Conservation (phyloP, 2,888 invertebrate species). For the Meiosimyza decipiens region DNA sequence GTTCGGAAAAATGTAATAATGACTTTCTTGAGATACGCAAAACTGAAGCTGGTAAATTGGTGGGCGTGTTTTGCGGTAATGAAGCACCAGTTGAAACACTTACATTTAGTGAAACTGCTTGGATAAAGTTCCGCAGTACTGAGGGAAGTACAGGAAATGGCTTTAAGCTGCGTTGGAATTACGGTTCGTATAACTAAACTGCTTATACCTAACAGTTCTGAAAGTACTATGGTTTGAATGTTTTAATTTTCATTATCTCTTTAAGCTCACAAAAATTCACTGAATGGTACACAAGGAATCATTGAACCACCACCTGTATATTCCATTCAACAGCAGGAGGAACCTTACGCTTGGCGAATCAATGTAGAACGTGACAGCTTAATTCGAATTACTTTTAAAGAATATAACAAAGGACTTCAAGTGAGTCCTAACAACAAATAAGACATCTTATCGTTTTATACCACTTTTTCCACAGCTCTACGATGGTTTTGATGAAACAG, state of each 20-base stretch:
- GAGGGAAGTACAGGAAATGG: conserved; percentile 71
- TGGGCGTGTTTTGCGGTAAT: conserved; percentile 81
- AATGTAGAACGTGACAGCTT: conserved; percentile 46
- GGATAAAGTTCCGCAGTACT: conserved; percentile 82
- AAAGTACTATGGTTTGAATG: background rate
- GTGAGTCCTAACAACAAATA: conserved; percentile 46
- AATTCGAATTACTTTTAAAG: conserved; percentile 52
- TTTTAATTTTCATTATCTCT: background rate
- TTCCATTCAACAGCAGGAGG: conserved; percentile 47
- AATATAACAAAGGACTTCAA: conserved; percentile 56
- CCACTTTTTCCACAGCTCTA: conserved; percentile 70
- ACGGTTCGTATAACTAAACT: conserved; percentile 67
- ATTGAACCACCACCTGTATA: conserved; percentile 57
- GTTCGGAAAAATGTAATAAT: conserved; percentile 79
- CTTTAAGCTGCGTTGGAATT: conserved; percentile 79
- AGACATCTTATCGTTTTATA: background rate
- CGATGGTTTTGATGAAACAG: conserved; percentile 79
- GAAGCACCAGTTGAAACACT: conserved; percentile 71
- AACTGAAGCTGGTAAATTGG: conserved; percentile 72
- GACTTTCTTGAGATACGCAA: conserved; percentile 88
- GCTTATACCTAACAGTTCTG: too few relatives aligned
- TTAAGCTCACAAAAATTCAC: conserved; percentile 57
- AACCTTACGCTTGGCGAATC: conserved; percentile 61
- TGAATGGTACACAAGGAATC: conserved; percentile 52
- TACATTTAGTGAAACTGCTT: conserved; percentile 71